Conservation (phyloP, 2,797 vertebrate species). For the Acanthornis magna region DNA sequence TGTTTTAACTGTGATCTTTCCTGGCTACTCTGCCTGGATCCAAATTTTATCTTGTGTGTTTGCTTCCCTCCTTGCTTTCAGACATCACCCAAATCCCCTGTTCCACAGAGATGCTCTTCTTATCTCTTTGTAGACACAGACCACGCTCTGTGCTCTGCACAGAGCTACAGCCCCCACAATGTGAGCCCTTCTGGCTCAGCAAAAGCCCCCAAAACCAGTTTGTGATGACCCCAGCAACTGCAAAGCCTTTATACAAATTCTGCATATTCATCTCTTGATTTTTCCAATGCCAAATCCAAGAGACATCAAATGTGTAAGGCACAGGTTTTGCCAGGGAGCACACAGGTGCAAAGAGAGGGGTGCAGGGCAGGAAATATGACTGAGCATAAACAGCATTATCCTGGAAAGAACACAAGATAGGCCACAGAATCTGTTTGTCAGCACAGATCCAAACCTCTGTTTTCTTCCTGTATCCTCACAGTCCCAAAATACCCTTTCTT, state of each 20-base stretch:
- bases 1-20: neutral
- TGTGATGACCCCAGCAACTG: neutral
- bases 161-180: neutral
- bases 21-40: neutral
- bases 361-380: neutral
- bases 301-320: neutral
- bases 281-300: neutral
- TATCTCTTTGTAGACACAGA: neutral
- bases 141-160: neutral
- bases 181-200: neutral
- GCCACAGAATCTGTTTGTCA: neutral
- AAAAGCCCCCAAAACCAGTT: neutral
- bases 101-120: neutral
- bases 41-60: neutral
- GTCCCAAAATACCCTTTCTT: neutral
- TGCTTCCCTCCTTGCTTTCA: neutral
- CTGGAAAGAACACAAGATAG: neutral
- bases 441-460: neutral
- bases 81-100: neutral
- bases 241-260: neutral
- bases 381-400: neutral
- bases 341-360: rapidly evolving
- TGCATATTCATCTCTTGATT: neutral
- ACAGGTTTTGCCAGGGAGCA: neutral
- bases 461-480: neutral